Percentiles rank a stretch among this genome's conserved stretches.
phyloP scores from a whole-genome alignment of 2,797 vertebrate species.

The Ptychobarbus kaznakovi region DNA sequence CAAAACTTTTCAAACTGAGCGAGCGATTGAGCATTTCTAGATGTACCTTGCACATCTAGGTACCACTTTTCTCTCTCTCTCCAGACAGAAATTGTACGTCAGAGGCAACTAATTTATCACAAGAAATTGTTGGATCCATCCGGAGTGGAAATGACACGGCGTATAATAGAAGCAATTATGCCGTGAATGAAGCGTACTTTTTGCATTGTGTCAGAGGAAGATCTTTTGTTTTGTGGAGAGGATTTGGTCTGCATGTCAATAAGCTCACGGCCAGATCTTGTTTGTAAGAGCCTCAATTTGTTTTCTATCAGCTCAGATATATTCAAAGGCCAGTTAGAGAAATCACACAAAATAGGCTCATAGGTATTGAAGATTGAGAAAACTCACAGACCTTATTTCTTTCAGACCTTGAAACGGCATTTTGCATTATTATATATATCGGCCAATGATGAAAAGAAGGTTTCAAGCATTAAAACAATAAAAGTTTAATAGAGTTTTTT shows the following conservation, averaged over 20 bases:
- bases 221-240: conserved; percentile 21
- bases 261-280: conserved; percentile 13
- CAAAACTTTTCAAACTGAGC: conserved; percentile 13
- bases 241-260: conserved; percentile 27
- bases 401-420: not conserved
- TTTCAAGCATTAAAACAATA: not conserved
- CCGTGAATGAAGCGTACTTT: conserved; percentile 20
- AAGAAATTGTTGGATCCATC: conserved; percentile 29
- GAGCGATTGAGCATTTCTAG: conserved; percentile 3
- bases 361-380: not conserved
- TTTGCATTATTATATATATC: not conserved
- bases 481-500: not conserved
- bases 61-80: not conserved
- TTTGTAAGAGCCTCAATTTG: conserved; percentile 18
- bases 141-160: conserved; percentile 31
- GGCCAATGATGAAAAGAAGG: not conserved
- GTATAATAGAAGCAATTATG: conserved; percentile 36
- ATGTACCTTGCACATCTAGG: not conserved
- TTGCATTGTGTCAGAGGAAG: conserved; percentile 24
- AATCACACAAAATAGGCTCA: not conserved
- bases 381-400: not conserved
- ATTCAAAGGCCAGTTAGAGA: conserved; percentile 1
- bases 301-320: not conserved
- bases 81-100: conserved; percentile 14
- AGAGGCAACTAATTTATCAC: conserved; percentile 35